These are phyloP conservation scores for Grantiella picta DNA, from an alignment of 2,113 vertebrate species.

Conservation along the genomic window DNA sequence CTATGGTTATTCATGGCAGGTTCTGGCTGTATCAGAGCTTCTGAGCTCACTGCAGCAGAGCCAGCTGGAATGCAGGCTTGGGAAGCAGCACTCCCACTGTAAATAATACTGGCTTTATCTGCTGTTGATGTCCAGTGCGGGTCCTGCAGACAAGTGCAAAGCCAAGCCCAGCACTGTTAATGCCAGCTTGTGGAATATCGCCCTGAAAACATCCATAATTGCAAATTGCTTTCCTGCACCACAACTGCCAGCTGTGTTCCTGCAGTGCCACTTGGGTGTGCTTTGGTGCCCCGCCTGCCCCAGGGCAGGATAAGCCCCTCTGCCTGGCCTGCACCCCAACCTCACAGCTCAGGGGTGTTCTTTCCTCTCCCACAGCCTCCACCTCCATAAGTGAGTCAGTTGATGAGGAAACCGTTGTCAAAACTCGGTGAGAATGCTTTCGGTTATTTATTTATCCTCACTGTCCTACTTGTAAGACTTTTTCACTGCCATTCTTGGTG, in stretches of 20 bases:
- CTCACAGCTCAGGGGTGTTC: neutral
- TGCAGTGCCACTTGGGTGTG: neutral
- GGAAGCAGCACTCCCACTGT: neutral
- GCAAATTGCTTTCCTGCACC: neutral
- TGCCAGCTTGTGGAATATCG: rapidly evolving
- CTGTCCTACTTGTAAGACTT: too few relatives aligned
- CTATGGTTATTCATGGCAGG: neutral
- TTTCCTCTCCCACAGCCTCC: conserved; percentile 47
- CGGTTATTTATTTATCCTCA: neutral
- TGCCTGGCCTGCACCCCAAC: neutral
- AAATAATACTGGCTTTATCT: neutral
- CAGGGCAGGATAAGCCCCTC: neutral
- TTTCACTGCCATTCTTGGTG: neutral
- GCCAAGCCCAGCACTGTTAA: neutral
- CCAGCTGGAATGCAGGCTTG: neutral
- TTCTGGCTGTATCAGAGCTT: neutral
- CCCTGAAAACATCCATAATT: neutral
- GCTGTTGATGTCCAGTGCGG: rapidly evolving
- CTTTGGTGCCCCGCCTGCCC: neutral
- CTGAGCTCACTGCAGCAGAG: neutral
- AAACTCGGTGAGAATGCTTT: conserved; percentile 62
- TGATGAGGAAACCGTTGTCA: conserved; percentile 61
- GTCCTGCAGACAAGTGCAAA: neutral
- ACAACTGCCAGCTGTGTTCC: rapidly evolving
- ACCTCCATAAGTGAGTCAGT: conserved; percentile 57